Conservation (phyloP, 2,113 vertebrate species). For the Sapayoa aenigma region DNA sequence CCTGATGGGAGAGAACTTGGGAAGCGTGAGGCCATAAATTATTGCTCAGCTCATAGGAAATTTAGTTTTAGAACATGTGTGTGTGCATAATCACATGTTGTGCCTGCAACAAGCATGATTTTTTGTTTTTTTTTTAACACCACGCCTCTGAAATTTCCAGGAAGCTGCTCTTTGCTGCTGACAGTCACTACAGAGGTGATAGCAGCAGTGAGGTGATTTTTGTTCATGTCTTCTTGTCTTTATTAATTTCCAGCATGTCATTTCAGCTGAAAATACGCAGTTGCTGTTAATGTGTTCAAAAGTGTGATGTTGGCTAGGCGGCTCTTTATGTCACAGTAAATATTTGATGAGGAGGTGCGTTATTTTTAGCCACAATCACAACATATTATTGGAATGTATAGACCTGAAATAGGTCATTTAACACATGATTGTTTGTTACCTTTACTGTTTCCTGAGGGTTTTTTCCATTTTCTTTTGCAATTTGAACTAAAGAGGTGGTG, state of each 20-base stretch:
- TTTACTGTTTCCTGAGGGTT: not conserved
- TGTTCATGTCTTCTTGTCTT: not conserved
- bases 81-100: not conserved
- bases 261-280: constrained; percentile 1
- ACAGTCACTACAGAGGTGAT: not conserved
- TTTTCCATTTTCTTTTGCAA: not conserved
- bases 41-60: not conserved
- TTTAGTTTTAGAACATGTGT: not conserved
- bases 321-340: constrained; percentile 32
- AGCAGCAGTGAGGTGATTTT: not conserved
- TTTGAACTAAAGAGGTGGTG: not conserved
- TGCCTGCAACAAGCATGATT: not conserved
- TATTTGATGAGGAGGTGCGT: not conserved
- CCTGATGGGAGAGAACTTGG: not conserved
- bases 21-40: not conserved
- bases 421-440: not conserved
- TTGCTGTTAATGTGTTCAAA: not conserved
- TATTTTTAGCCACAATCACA: constrained; percentile 21
- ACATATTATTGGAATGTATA: not conserved
- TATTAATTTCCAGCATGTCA: not conserved
- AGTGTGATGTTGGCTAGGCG: not conserved
- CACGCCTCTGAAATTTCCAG: not conserved
- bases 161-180: not conserved
- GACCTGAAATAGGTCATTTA: not conserved
- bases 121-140: not conserved